Evolutionary conservation across 2,797 vertebrate species (phyloP).

Genomic region (Pseudotriccus pelzelni): DNA sequence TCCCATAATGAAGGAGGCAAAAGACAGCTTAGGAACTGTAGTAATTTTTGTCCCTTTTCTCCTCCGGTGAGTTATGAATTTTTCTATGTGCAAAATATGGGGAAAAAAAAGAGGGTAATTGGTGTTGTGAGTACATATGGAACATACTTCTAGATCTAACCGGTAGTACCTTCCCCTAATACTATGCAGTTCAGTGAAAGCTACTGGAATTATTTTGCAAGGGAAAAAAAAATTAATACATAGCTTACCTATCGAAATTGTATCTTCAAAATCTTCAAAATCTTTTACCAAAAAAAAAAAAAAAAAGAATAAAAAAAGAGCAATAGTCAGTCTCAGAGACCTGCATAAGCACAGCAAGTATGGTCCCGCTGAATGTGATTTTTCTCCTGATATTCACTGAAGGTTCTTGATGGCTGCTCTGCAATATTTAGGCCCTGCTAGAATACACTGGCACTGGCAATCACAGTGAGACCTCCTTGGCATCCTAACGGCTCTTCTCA

Average conservation of each 20-base stretch:
- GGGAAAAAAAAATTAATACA: neutral
- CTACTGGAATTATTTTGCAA: neutral
- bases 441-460: neutral
- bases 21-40: neutral
- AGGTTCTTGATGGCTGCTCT: neutral
- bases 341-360: neutral
- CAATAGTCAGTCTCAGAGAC: neutral
- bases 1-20: neutral
- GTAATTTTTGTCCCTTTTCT: neutral
- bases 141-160: neutral
- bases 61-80: neutral
- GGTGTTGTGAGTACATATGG: fast-evolving
- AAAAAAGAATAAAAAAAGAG: neutral
- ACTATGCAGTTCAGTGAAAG: neutral
- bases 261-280: neutral
- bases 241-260: neutral
- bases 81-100: neutral
- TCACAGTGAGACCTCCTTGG: neutral
- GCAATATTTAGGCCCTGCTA: neutral
- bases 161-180: neutral
- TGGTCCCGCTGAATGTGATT: neutral
- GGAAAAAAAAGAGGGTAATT: neutral
- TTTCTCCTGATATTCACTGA: neutral
- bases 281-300: neutral
- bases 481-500: neutral